Base-by-base conservation (phyloP, 2,888 invertebrate genomes). In the Nudaria mundana region DNA sequence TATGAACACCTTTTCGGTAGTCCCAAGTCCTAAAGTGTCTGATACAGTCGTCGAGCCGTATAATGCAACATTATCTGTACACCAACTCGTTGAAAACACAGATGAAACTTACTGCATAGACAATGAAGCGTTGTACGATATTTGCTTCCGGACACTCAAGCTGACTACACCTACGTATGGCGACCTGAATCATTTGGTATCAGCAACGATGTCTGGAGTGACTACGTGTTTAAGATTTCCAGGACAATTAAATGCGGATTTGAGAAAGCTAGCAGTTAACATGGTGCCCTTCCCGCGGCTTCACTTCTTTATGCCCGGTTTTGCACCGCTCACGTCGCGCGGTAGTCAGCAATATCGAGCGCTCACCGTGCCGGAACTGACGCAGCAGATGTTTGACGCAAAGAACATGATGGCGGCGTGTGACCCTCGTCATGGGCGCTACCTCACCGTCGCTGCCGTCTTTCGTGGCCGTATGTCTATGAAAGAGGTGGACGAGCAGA, bases 351-450 rank as follows among this genome's bases (percentile, higher is more conserved):
- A 95, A 62, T 97, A 96, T 82, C 90, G 96, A 49, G 94, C 97
- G 13, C 76, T 96, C 4, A 95, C 96, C 0, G 97, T 97, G 0
- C 95, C 97, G 0, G 97, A 97, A 77, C 88, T 97, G 18, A 97
- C 97, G 0, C 92, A 94, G 57, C 95, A 95, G 75, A 95, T 95
- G 95, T 97, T 97, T 69, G 97, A 97, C 70, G 94, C 97, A 4
- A 97, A 97, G 79, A 97, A 97, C 80, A 97, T 97, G 97, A 97
- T 97, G 97, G 96, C 96, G 3, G 97, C 97, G 5, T 97, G 97
- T 67, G 95, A 97, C 72, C 97, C 97, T 0, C 91, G 97, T 11
- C 95, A 95, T 69, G 97, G 97, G 10, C 91, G 96, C 35, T 97
- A 97, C 67, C 82, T 97, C 22, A 96, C 96, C 0, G 97, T 96